Conservation (phyloP, 2,888 invertebrate species). For the Latrodectus hesperus region DNA sequence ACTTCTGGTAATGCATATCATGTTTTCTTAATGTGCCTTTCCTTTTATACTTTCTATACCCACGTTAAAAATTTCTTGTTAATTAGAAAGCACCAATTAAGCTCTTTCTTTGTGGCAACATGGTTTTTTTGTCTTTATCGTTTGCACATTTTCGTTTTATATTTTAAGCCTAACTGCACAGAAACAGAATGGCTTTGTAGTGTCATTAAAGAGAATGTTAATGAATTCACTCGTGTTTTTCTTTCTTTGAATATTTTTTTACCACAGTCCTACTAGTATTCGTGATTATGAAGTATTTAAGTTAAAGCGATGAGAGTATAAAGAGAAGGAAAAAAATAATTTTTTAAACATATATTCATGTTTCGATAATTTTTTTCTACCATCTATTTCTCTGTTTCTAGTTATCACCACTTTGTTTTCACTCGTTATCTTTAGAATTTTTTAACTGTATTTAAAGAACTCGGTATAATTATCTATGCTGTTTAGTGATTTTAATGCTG, state of each 20-base stretch:
- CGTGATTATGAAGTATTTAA: constrained; percentile 54
- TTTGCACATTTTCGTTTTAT: constrained; percentile 20
- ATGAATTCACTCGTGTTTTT: constrained; percentile 29
- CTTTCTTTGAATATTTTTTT: constrained; percentile 7
- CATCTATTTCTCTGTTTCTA: no score
- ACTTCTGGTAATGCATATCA: constrained; percentile 30
- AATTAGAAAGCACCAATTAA: constrained; percentile 58
- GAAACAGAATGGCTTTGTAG: constrained; percentile 33
- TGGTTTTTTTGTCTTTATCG: constrained; percentile 8
- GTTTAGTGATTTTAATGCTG: no score
- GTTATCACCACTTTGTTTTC: no score
- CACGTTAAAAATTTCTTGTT: constrained; percentile 52
- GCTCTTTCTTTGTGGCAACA: constrained; percentile 48
- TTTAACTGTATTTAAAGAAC: no score
- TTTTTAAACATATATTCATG: background rate
- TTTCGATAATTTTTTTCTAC: no score
- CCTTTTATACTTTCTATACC: constrained; percentile 29
- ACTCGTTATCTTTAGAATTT: no score
- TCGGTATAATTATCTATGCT: no score
- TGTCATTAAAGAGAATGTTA: constrained; percentile 52
- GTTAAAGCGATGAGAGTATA: constrained; percentile 32
- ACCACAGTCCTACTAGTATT: background rate
- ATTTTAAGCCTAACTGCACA: constrained; percentile 25
- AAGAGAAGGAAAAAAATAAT: background rate
- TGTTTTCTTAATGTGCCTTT: constrained; percentile 37